phyloP scores from a whole-genome alignment of 2,113 vertebrate genomes.

The Siniperca chuatsi region DNA sequence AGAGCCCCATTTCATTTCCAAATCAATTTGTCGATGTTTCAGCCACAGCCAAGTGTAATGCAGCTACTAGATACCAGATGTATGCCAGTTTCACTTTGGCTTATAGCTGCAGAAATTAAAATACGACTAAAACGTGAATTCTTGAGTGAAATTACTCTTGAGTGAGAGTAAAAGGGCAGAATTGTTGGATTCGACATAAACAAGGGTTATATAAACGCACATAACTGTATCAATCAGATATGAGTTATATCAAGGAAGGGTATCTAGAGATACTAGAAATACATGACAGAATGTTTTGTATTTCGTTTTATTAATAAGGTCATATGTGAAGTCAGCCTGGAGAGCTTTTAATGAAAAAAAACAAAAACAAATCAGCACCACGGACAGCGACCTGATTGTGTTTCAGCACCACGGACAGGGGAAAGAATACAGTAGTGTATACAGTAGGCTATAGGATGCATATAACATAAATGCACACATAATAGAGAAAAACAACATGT shows the following conservation, averaged over 20 bases:
- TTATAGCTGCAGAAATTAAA: constrained; percentile 11
- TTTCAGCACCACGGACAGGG: constrained; percentile 63
- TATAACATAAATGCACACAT: not conserved
- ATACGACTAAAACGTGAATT: not conserved
- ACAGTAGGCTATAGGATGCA: not conserved
- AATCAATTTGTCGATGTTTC: constrained; percentile 24
- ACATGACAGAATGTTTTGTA: not conserved
- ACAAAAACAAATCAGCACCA: constrained; percentile 65
- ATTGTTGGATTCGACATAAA: not conserved
- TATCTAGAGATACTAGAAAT: not conserved
- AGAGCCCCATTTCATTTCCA: constrained; percentile 20
- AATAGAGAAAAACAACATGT: not conserved
- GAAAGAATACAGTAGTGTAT: not conserved
- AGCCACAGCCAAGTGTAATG: constrained; percentile 9
- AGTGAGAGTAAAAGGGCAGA: not conserved
- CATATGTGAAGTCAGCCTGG: not conserved
- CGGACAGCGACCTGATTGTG: constrained; percentile 56
- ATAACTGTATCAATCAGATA: not conserved
- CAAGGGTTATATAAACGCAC: not conserved
- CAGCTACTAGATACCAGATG: not conserved
- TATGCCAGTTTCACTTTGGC: constrained; percentile 9
- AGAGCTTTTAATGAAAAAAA: not conserved
- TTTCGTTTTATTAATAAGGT: not conserved
- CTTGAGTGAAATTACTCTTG: not conserved
- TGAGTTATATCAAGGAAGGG: not conserved